Percentiles rank a stretch among this genome's conserved stretches.
phyloP scores from a whole-genome alignment of 1,140 invertebrate genomes.

The Papilio polytes region DNA sequence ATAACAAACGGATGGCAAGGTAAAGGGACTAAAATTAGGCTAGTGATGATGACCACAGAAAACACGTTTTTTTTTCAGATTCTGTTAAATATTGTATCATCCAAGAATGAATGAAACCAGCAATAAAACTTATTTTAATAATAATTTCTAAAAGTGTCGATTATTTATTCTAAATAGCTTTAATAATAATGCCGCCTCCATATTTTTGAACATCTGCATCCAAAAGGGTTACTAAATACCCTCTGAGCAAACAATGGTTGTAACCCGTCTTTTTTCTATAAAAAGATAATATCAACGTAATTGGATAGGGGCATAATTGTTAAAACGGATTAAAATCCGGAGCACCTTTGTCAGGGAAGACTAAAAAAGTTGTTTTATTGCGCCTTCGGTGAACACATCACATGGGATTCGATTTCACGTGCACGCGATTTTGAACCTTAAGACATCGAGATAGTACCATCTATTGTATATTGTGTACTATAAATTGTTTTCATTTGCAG shows the following conservation, averaged over 20 bases:
- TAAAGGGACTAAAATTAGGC: no score
- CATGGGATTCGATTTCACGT: conserved; percentile 35
- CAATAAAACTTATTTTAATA: no score
- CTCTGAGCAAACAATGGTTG: conserved; percentile 57
- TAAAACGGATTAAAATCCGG: conserved; percentile 56
- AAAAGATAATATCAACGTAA: conserved; percentile 65
- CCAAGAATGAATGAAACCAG: no score
- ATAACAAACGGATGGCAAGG: no score
- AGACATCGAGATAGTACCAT: neutral
- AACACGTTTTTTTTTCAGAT: no score
- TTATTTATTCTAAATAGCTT: no score
- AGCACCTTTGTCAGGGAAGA: conserved; percentile 47
- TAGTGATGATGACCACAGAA: no score
- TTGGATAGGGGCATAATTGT: conserved; percentile 70
- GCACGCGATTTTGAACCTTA: conserved; percentile 33
- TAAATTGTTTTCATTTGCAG: conserved; percentile 46
- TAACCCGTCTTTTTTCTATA: conserved; percentile 46
- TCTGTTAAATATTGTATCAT: no score
- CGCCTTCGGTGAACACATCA: conserved; percentile 44
- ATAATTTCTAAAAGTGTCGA: no score
- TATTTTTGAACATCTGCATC: conserved; percentile 16
- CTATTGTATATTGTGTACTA: neutral
- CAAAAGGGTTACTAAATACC: conserved; percentile 48
- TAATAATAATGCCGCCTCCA: neutral
- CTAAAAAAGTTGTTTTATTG: conserved; percentile 56